A percentile compares a stretch with the other conserved stretches of the same genome.
Evolutionary conservation across 1,140 invertebrate genomes (phyloP).

Genomic region (Bombus polaris): DNA sequence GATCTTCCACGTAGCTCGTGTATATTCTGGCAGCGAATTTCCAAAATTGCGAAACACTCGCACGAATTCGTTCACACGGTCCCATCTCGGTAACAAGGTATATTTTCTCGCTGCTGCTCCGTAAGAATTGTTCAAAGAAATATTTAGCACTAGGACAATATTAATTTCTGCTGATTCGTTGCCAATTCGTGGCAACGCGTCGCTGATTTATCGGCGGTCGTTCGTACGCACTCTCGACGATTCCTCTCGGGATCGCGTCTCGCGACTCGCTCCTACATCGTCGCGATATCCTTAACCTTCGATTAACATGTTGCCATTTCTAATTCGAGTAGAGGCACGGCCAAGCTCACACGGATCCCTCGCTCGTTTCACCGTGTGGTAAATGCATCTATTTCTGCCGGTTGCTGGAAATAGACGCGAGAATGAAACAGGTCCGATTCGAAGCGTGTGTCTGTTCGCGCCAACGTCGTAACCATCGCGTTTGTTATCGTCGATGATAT

Average conservation of each 20-base stretch:
- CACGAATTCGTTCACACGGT: background rate
- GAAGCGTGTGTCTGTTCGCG: slow-evolving; percentile 1
- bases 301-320: slow-evolving; percentile 42
- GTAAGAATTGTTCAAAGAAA: slow-evolving; percentile 15
- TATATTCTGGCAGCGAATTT: slow-evolving; percentile 7
- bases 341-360: slow-evolving; percentile 30
- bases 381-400: slow-evolving; percentile 62
- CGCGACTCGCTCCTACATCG: background rate
- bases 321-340: slow-evolving; percentile 43
- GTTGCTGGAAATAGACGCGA: slow-evolving; percentile 65
- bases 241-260: background rate
- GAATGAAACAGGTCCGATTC: slow-evolving; percentile 52
- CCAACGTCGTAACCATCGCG: background rate
- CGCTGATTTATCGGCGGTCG: slow-evolving; percentile 16
- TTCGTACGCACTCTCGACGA: background rate
- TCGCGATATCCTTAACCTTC: slow-evolving; percentile 60
- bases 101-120: slow-evolving; percentile 8
- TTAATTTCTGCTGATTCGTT: slow-evolving; percentile 25
- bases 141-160: slow-evolving; percentile 36
- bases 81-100: background rate
- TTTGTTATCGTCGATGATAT: slow-evolving; percentile 2
- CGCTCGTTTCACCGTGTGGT: slow-evolving; percentile 33
- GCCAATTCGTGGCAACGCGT: slow-evolving; percentile 21
- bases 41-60: slow-evolving; percentile 33
- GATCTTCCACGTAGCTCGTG: background rate